Conservation (phyloP, 2,113 vertebrate genomes). For the Acrocephalus arundinaceus region DNA sequence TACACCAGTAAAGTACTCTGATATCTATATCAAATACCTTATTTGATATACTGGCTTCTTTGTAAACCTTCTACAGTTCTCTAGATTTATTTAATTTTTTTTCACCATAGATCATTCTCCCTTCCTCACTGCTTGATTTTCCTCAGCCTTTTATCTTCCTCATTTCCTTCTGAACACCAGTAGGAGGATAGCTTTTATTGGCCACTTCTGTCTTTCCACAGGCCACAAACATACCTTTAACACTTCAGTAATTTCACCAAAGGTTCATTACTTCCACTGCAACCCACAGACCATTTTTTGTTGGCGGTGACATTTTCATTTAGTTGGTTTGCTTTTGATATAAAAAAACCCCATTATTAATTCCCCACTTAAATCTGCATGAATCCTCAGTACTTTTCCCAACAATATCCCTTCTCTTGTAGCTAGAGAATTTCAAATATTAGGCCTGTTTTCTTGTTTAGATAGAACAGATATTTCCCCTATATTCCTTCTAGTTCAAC, state of each 20-base stretch:
- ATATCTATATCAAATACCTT: neutral
- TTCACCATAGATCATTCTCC: neutral
- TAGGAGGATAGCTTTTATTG: neutral
- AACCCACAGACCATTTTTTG: neutral
- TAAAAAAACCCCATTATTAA: rapidly evolving
- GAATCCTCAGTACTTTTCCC: neutral
- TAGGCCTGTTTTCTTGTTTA: neutral
- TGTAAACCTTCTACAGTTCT: neutral
- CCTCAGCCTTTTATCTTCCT: neutral
- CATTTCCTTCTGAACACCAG: neutral
- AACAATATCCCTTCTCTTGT: neutral
- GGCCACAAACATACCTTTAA: neutral
- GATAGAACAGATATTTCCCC: neutral
- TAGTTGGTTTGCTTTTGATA: neutral
- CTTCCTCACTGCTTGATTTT: neutral
- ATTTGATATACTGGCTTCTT: neutral
- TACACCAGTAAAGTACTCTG: neutral
- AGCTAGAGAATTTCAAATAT: neutral
- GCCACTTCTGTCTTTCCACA: neutral
- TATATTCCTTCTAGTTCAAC: neutral
- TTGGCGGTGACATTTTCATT: neutral
- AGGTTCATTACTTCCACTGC: neutral
- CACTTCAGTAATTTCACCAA: neutral
- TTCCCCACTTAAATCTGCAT: neutral
- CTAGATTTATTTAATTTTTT: neutral